Evolutionary conservation across 2,113 vertebrate species (phyloP).

Genomic region (Chlorocebus sabaeus): DNA sequence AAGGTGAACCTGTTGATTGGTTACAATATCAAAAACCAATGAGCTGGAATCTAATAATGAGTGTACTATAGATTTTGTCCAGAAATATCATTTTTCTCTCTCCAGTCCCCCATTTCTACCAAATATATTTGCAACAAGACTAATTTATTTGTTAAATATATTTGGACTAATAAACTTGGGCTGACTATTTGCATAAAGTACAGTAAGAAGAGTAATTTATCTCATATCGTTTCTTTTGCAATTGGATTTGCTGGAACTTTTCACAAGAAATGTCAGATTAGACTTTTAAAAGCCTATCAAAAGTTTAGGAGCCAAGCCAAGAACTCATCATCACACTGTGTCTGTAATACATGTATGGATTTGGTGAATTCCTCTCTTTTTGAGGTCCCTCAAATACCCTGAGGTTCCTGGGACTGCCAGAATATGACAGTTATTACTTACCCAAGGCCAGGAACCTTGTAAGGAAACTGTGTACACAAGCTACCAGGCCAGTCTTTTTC

Average conservation of each 20-base stretch:
- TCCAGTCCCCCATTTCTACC: background rate
- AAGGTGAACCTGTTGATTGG: no score
- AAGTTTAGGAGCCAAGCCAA: background rate
- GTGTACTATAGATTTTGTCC: background rate
- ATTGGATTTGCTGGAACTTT: background rate
- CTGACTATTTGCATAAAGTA: background rate
- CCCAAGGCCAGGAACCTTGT: background rate
- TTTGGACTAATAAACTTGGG: background rate
- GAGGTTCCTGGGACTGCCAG: background rate
- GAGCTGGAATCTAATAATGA: background rate
- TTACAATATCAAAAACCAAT: background rate
- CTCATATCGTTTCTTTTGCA: background rate
- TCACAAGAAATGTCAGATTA: background rate
- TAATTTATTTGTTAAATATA: background rate
- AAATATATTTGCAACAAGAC: background rate
- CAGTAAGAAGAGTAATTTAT: background rate
- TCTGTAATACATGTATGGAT: background rate
- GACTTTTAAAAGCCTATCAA: background rate
- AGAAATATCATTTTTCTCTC: background rate
- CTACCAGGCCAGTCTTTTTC: background rate
- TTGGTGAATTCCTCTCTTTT: background rate
- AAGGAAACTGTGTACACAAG: background rate
- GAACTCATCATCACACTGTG: background rate
- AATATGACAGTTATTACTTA: background rate
- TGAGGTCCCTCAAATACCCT: background rate